Conservation (phyloP, 2,797 vertebrate species). For the Esox lucius region DNA sequence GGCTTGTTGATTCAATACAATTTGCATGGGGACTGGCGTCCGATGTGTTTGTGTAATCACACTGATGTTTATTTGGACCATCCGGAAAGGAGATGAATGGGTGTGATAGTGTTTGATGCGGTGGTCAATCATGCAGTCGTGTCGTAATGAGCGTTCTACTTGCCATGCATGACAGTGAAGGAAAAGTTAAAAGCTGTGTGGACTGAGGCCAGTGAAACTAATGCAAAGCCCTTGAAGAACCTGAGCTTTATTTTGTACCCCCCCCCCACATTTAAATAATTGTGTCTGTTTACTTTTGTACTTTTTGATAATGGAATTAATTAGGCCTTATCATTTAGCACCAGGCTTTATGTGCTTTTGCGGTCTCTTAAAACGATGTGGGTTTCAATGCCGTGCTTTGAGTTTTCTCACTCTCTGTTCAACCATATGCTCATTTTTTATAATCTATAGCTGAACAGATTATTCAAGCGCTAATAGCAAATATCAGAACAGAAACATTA, state of each 20-base stretch:
- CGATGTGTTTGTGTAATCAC: slow-evolving; percentile 59
- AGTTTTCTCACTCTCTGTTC: slow-evolving; percentile 46
- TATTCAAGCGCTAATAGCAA: slow-evolving; percentile 46
- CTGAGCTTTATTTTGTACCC: slow-evolving; percentile 21
- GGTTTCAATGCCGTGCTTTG: slow-evolving; percentile 38
- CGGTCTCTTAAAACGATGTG: slow-evolving; percentile 26
- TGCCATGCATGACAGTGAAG: slow-evolving; percentile 23
- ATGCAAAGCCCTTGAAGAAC: slow-evolving; percentile 20
- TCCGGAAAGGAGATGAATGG: slow-evolving; percentile 46
- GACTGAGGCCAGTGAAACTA: slow-evolving; percentile 34
- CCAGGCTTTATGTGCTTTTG: slow-evolving; percentile 48
- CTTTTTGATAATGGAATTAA: slow-evolving; percentile 59
- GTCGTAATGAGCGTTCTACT: slow-evolving; percentile 33
- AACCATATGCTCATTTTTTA: slow-evolving; percentile 50
- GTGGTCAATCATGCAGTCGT: slow-evolving; percentile 42
- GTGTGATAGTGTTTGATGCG: slow-evolving; percentile 37
- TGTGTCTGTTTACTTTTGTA: slow-evolving; percentile 52
- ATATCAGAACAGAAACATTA: slow-evolving; percentile 45
- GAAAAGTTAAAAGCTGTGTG: slow-evolving; percentile 28
- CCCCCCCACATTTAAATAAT: slow-evolving; percentile 52
- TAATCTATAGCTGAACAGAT: slow-evolving; percentile 48
- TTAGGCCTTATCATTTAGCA: slow-evolving; percentile 57
- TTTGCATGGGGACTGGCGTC: slow-evolving; percentile 45
- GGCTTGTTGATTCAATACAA: slow-evolving; percentile 62
- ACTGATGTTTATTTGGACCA: slow-evolving; percentile 44